Evolutionary conservation across 2,888 invertebrate genomes (phyloP).

Genomic region (Argyresthia goedartella): DNA sequence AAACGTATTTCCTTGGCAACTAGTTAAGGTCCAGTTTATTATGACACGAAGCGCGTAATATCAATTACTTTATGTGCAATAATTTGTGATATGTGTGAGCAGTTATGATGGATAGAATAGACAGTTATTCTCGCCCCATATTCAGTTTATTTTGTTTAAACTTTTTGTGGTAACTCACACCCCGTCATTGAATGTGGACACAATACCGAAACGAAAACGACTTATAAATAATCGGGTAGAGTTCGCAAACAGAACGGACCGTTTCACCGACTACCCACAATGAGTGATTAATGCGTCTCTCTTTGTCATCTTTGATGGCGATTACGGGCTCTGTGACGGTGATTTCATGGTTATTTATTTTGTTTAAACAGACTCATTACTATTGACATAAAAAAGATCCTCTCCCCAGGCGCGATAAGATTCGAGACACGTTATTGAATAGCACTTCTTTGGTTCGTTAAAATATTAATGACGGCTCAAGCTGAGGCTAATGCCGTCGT

Average conservation of each 20-base stretch:
- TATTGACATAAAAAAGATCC: slow-evolving; percentile 1
- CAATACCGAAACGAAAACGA: slow-evolving; percentile 48
- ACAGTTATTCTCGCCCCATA: slow-evolving; percentile 48
- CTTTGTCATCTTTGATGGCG: slow-evolving; percentile 61
- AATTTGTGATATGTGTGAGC: slow-evolving; percentile 55
- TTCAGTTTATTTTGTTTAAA: slow-evolving; percentile 43
- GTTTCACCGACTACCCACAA: slow-evolving; percentile 52
- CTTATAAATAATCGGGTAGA: slow-evolving; percentile 38
- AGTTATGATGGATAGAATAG: slow-evolving; percentile 47
- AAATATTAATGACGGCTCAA: slow-evolving; percentile 48
- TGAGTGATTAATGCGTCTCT: slow-evolving; percentile 62
- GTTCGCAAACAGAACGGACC: slow-evolving; percentile 59
- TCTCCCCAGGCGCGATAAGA: neutral
- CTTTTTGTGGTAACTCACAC: slow-evolving; percentile 42
- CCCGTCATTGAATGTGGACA: slow-evolving; percentile 47
- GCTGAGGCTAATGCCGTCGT: slow-evolving; percentile 45
- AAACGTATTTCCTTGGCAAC: neutral
- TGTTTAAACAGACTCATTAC: slow-evolving; percentile 8
- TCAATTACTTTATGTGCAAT: neutral
- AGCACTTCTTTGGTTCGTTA: slow-evolving; percentile 17
- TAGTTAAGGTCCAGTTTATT: neutral
- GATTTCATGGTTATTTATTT: slow-evolving; percentile 58
- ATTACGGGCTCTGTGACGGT: slow-evolving; percentile 60
- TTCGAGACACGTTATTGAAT: neutral
- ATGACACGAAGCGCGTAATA: no score